Percentiles rank a stretch among this genome's conserved stretches.
Conservation (phyloP, 2,797 vertebrate species). For the Karalla daura region DNA sequence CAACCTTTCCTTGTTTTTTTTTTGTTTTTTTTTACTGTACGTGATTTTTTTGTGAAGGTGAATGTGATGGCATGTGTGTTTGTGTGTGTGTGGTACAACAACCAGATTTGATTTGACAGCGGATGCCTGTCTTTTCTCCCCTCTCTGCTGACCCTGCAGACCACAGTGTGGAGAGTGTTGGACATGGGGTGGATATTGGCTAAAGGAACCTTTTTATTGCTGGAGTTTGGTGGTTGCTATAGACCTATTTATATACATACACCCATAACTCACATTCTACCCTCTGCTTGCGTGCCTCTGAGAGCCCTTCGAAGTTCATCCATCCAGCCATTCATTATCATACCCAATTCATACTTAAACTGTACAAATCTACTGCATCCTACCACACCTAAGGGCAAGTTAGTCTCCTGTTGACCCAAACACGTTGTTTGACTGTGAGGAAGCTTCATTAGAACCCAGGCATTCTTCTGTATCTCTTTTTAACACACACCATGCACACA, state of each 20-base stretch:
- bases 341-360: too few relatives aligned
- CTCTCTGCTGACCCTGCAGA: slow-evolving; percentile 56
- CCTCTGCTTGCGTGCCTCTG: not conserved
- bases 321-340: too few relatives aligned
- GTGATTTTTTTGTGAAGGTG: slow-evolving; percentile 31
- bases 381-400: too few relatives aligned
- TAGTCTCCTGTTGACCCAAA: too few relatives aligned
- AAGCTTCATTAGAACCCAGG: too few relatives aligned
- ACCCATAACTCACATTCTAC: too few relatives aligned
- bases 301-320: slow-evolving; percentile 33
- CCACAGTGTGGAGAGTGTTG: not conserved
- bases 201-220: slow-evolving; percentile 23
- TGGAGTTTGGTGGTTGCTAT: slow-evolving; percentile 29
- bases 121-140: slow-evolving; percentile 18
- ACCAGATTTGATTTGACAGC: slow-evolving; percentile 62
- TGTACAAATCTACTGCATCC: too few relatives aligned
- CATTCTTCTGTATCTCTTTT: not conserved
- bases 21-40: slow-evolving; percentile 39
- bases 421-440: too few relatives aligned
- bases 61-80: slow-evolving; percentile 8
- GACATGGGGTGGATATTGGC: slow-evolving; percentile 13
- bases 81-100: slow-evolving; percentile 25
- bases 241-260: too few relatives aligned
- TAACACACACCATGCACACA: slow-evolving; percentile 10
- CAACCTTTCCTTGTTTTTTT: slow-evolving; percentile 36